phyloP scores from a whole-genome alignment of 2,113 vertebrate genomes.

The Xiphophorus maculatus region DNA sequence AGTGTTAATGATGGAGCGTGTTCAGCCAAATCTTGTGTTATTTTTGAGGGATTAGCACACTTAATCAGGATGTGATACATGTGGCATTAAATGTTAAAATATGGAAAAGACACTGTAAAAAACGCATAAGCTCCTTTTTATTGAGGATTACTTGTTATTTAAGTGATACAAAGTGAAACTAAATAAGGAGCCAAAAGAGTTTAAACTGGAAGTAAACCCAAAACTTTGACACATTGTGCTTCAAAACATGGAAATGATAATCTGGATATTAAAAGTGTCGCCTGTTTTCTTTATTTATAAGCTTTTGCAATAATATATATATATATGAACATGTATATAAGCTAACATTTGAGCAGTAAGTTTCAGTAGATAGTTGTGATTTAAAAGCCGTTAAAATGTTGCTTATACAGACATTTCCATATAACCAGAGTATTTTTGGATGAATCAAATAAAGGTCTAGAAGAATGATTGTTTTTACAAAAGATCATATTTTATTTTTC shows the following conservation, averaged over 20 bases:
- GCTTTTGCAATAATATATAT: background rate
- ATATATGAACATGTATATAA: background rate
- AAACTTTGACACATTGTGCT: conserved; percentile 14
- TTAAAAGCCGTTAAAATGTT: background rate
- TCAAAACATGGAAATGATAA: background rate
- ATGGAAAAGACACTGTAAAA: conserved; percentile 38
- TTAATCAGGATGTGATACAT: conserved; percentile 40
- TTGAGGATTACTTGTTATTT: conserved; percentile 51
- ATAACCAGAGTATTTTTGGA: no score
- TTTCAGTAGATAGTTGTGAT: background rate
- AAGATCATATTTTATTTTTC: no score
- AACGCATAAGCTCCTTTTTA: conserved; percentile 48
- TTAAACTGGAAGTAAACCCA: background rate
- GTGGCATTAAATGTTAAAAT: conserved; percentile 47
- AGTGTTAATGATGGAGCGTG: conserved; percentile 40
- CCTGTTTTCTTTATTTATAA: background rate
- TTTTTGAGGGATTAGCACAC: conserved; percentile 54
- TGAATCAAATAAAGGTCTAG: no score
- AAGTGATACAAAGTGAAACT: conserved; percentile 18
- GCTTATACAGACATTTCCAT: no score
- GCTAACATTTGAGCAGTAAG: background rate
- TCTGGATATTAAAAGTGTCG: background rate
- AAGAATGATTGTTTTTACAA: no score
- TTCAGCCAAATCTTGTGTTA: conserved; percentile 48
- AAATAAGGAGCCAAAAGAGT: conserved; percentile 12